Evolutionary conservation across 2,797 vertebrate species (phyloP).

Genomic region (Pseudomugil tenellus): DNA sequence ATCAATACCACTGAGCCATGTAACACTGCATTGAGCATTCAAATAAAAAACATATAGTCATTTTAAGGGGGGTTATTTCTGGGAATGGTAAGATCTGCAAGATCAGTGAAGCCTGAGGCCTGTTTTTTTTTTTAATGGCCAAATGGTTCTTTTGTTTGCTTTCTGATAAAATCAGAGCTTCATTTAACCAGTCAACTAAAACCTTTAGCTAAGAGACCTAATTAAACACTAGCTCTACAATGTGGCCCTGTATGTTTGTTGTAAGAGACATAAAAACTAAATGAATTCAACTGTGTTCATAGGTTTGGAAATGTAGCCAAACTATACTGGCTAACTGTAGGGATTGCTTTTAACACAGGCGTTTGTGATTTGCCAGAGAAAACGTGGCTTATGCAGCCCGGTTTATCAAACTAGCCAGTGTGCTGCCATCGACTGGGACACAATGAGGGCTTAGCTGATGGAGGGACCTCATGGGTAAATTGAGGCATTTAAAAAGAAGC

Average conservation of each 20-base stretch:
- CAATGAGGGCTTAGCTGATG: slow-evolving; percentile 80
- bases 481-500: slow-evolving; percentile 84
- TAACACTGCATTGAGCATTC: not conserved
- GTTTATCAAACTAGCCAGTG: slow-evolving; percentile 55
- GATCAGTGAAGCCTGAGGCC: slow-evolving; percentile 35
- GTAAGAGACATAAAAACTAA: slow-evolving; percentile 11
- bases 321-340: slow-evolving; percentile 10
- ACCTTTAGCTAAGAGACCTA: slow-evolving; percentile 41
- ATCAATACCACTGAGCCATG: not conserved
- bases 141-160: slow-evolving; percentile 69
- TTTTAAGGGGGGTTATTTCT: not conserved
- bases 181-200: slow-evolving; percentile 64
- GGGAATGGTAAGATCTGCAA: not conserved
- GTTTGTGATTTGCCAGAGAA: slow-evolving; percentile 40
- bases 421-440: slow-evolving; percentile 64
- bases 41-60: not conserved
- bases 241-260: slow-evolving; percentile 12
- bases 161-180: slow-evolving; percentile 72
- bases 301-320: slow-evolving; percentile 7
- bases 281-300: not conserved
- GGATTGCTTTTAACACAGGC: slow-evolving; percentile 20
- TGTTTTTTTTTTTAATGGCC: slow-evolving; percentile 49
- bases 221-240: slow-evolving; percentile 46
- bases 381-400: slow-evolving; percentile 55
- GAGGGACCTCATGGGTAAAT: slow-evolving; percentile 80